Evolutionary conservation across 2,888 invertebrate genomes (phyloP), one percentile per base, ranked within the genome.

Genomic region (Agrochola lota): DNA sequence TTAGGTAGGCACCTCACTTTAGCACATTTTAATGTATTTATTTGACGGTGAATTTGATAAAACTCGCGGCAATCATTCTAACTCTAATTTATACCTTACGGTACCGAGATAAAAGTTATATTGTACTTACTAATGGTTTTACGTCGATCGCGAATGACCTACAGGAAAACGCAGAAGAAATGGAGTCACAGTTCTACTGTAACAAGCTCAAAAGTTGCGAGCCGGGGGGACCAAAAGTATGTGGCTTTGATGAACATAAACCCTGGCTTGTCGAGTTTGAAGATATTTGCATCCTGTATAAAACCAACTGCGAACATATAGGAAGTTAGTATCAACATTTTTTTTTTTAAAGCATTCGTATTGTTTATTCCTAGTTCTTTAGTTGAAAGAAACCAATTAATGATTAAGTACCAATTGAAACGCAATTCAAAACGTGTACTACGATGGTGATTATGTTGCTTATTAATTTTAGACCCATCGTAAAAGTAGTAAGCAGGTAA

Each of bases 241-340:
- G 95, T 70, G 95, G 92, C 0, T 93, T 75, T 66, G 93, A 95
- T 59, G 82, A 86, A 0, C 17, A 46, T 0, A 67, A 57, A 0
- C 70, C 79, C 0, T 85, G 83, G 43, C 74, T 95, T 5, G 92
- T 91, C 0, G 86, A 89, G 43, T 95, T 95, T 76, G 90, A 86
- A 17, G 91, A 94, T 67, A 23, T 86, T 23, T 95, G 95, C 73
- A 89, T 88, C 0, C 75, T 94, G 59, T 89, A 92, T 69, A 89
- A 87, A 62, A 87, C 86, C 2, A 95, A 95, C 77, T 95, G 95
- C 78, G 11, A 81, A 0, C 77, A 74, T 20, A 79, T 72, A 11
- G 92, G 92, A 77, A 63, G 95, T 94, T 80, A 90, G 94, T 91
- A 79, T 9, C 5, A 30, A 49, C 57, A n/a, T 55, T 78, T 55